phyloP scores from a whole-genome alignment of 92 coral and sea anemone species.

The Nematostella vectensis region DNA sequence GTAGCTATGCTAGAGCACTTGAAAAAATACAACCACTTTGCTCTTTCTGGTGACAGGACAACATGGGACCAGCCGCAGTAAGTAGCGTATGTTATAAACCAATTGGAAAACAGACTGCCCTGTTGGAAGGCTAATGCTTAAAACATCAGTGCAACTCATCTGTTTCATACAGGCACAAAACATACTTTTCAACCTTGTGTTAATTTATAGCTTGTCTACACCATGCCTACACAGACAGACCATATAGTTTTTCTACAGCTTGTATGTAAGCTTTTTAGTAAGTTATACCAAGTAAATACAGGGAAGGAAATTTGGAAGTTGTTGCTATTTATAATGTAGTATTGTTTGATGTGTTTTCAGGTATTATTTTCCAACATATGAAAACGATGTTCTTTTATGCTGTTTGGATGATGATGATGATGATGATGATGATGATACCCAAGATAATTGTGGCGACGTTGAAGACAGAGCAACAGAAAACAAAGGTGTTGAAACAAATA shows the following conservation, averaged over 20 bases:
- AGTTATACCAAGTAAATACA: no score
- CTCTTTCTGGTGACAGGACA: constrained; percentile 51
- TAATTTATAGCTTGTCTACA: no score
- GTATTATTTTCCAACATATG: constrained; percentile 87
- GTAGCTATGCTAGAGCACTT: constrained; percentile 55
- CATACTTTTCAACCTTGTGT: no score
- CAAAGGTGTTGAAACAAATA: background rate
- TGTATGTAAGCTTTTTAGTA: no score
- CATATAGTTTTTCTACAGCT: no score
- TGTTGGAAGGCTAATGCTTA: no score
- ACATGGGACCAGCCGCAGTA: constrained; percentile 93
- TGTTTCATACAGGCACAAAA: no score
- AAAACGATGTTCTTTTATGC: constrained; percentile 80
- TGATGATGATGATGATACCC: constrained; percentile 32
- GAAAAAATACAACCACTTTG: constrained; percentile 47
- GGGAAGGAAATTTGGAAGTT: no score
- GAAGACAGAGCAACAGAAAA: constrained; percentile 2
- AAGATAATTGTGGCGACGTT: constrained; percentile 14
- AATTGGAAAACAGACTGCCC: background rate
- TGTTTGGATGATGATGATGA: constrained; percentile 83
- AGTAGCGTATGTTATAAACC: constrained; percentile 17
- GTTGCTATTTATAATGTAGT: no score
- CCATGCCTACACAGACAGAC: no score
- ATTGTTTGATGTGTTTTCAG: no score
- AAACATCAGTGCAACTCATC: no score